Evolutionary conservation across 1,140 invertebrate species (phyloP).

Genomic region (Neodiprion pinetum): DNA sequence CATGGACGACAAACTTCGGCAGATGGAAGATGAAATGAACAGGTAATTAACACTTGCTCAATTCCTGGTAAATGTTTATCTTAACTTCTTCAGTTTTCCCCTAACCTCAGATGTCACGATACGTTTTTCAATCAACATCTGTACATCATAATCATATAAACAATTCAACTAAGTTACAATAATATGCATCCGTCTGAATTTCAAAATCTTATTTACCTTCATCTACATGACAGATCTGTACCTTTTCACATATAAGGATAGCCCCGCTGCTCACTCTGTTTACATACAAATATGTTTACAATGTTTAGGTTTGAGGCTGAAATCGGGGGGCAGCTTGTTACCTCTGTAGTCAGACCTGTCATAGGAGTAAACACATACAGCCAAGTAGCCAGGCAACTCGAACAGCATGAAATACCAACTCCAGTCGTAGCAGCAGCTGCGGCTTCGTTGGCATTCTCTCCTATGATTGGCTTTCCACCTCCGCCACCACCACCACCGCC

Average conservation of each 20-base stretch:
- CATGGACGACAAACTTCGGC: slow-evolving; percentile 64
- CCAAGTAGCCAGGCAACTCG: slow-evolving; percentile 70
- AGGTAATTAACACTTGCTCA: slow-evolving; percentile 62
- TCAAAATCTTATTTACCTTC: slow-evolving; percentile 6
- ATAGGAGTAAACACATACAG: slow-evolving; percentile 74
- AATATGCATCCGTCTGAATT: slow-evolving; percentile 10
- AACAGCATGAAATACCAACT: slow-evolving; percentile 62
- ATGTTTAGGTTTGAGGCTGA: slow-evolving; percentile 82
- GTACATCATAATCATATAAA: too few relatives aligned
- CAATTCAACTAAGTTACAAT: not conserved
- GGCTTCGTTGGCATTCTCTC: slow-evolving; percentile 46
- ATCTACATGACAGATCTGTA: slow-evolving; percentile 23
- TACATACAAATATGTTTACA: slow-evolving; percentile 9
- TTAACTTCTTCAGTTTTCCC: slow-evolving; percentile 13
- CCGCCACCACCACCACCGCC: slow-evolving; percentile 68
- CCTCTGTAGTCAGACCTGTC: slow-evolving; percentile 65
- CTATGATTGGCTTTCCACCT: slow-evolving; percentile 53
- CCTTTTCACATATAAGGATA: slow-evolving; percentile 26
- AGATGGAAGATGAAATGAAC: slow-evolving; percentile 87
- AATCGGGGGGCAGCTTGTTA: slow-evolving; percentile 71
- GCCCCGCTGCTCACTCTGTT: slow-evolving; percentile 13
- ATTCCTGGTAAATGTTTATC: slow-evolving; percentile 13
- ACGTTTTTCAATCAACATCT: slow-evolving; percentile 27
- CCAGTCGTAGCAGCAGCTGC: slow-evolving; percentile 51
- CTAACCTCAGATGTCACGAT: slow-evolving; percentile 9